Evolutionary conservation across 2,888 invertebrate species (phyloP), one percentile per base, ranked within the genome.

Genomic region (Alcis repandata): DNA sequence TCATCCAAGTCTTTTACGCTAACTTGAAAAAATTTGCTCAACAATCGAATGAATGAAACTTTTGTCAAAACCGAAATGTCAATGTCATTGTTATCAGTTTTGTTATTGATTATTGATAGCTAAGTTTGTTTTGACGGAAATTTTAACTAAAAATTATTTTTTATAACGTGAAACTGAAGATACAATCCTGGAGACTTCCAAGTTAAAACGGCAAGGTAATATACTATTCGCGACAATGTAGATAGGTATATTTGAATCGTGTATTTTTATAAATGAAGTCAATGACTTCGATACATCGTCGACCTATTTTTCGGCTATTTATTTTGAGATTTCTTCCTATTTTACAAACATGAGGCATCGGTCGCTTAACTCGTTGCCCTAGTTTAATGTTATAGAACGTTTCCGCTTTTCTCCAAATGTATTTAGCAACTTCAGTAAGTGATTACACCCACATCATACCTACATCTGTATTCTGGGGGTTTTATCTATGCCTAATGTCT

Each of bases 291-390:
- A 64, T 63, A 69, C 67, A 77, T 75, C 72, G 71, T 61, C 87
- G 91, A 88, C 90, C 91, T 86, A 90, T 85, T 84, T 88, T 74
- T 49, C 73, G 71, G 81, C 17, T 9, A 61, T 86, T 87, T 90
- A 90, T 90, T 89, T 89, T 85, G 71, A 79, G 87, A 80, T 79
- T 78, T 80, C 75, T 79, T 79, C 74, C 79, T 80, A 73, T 80
- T 80, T 77, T 68, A 67, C 27, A 40, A 19, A 48, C 41, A 59
- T 45, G 20, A 56, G 43, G 22, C 54, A 63, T 9, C 9, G 45
- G 62, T 54, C 49, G 62, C 56, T 40, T 54, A 58, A 51, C 61
- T 56, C 57, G 48, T 61, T 68, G 48, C 59, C 59, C 60, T 32
- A 63, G 58, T 61, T 67, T 59, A 63, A 49, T 53, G 45, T 51